Evolutionary conservation across 1,140 invertebrate species (phyloP).

Genomic region (Batillaria attramentaria): DNA sequence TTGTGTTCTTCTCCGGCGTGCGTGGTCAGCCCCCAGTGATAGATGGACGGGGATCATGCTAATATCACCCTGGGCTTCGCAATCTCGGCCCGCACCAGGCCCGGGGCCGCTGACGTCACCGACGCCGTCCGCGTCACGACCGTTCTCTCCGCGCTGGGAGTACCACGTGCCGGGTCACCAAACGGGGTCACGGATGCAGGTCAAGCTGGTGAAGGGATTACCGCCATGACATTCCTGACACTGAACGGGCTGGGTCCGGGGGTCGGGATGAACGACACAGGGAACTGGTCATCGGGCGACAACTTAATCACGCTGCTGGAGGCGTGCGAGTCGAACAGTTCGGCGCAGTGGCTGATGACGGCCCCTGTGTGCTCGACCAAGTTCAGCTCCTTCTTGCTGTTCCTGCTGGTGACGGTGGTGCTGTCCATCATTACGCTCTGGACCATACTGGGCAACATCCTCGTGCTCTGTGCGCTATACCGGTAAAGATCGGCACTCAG

Average conservation of each 20-base stretch:
- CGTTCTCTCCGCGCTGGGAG: background rate
- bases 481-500: too few relatives aligned
- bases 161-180: background rate
- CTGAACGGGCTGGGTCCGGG: background rate
- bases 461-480: slow-evolving; percentile 67
- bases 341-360: slow-evolving; percentile 49
- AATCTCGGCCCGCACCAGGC: too few relatives aligned
- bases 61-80: too few relatives aligned
- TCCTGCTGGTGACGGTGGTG: slow-evolving; percentile 59
- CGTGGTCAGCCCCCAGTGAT: too few relatives aligned
- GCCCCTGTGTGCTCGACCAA: slow-evolving; percentile 57
- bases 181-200: background rate
- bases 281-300: too few relatives aligned
- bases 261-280: background rate
- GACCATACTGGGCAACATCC: slow-evolving; percentile 71
- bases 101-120: too few relatives aligned
- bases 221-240: background rate
- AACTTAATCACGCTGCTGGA: background rate
- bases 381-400: slow-evolving; percentile 52
- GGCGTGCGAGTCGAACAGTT: slow-evolving; percentile 52
- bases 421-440: slow-evolving; percentile 65
- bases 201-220: background rate
- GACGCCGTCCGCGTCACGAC: too few relatives aligned
- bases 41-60: too few relatives aligned
- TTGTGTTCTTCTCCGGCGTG: too few relatives aligned